Evolutionary conservation across 2,797 vertebrate genomes (phyloP), one percentile per base, ranked within the genome.

Genomic region (Microhierax caerulescens): DNA sequence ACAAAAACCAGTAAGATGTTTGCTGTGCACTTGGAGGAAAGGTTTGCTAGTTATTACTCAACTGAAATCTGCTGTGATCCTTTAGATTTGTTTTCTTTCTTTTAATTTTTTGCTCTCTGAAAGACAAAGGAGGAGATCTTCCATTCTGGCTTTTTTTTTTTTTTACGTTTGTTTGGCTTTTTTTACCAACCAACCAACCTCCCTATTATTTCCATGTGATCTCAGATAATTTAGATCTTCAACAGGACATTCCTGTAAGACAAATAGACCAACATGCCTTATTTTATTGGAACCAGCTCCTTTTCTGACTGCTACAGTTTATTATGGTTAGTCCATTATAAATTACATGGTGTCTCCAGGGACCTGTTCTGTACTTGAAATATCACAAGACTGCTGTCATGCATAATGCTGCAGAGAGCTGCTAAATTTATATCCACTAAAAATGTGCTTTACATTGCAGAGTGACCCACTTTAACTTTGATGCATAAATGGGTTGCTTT

Each of bases 351-450:
- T 79, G 48, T 95, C 97, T 95, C 96, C 54, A 80, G 88, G 70
- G 94, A 92, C 84, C 50, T 92, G 75, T 93, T 94, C 94, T 93
- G 68, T 93, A 90, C 95, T 95, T 96, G 93, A 96, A 93, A 85
- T 96, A 95, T 92, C 91, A 96, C 87, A 95, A 95, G 96, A 92
- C 88, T 96, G 93, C 92, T 96, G 85, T 95, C 91, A 79, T 86
- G 87, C 86, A 90, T 91, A 96, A 87, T 96, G 90, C 91, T 93
- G 85, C 83, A 95, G 84, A 93, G 92, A 93, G 79, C 73, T 88
- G 93, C 93, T 97, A 97, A 96, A 97, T 96, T 91, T 97, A 94
- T 77, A 95, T 32, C 86, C 74, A 51, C 88, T 94, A 86, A 94
- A 97, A 97, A 95, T 89, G 81, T 92, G 39, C 57, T 92, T 96